Evolutionary conservation across 2,888 invertebrate species (phyloP), one percentile per base, ranked within the genome.

Genomic region (Watsonalla cultraria): DNA sequence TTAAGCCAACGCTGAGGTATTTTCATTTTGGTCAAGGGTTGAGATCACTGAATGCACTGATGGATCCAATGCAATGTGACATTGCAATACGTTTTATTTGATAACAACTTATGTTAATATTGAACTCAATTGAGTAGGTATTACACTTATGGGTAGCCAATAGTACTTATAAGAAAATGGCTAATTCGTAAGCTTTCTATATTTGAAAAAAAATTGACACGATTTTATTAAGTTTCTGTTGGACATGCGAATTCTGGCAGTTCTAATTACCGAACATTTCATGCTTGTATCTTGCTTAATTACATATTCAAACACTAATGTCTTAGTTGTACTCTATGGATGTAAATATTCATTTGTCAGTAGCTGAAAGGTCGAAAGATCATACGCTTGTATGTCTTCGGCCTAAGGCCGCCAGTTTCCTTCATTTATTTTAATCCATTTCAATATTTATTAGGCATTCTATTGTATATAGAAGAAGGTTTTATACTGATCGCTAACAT

Each of bases 51-150:
- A 60, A 62, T 70, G 68, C 74, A 78, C 64, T 73, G 73, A 69
- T 74, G 71, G 74, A 72, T 76, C 11, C 9, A 42, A 42, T 11
- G 73, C 78, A 81, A 78, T 77, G 74, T 82, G 76, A 82, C 81
- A 75, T 81, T 84, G 78, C 74, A 68, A 54, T 60, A 7, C 37
- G 5, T 15, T 37, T 6, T 9, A 37, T 9, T 13, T 37, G 48
- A 37, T 49, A 49, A 49, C 48, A 15, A 37, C 42, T 56, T 59
- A 58, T 70, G 66, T 70, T 76, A 70, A 72, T 72, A 64, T 68
- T 68, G 14, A 14, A 15, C 48, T 37, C 15, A 42, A 11, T 37
- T 37, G 7, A 37, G 8, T 11, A 42, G 4, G 24, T 42, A 11
- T 11, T 11, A 8, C 11, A 11, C 42, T 42, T 42, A 42, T 42